Percentiles rank a stretch among this genome's conserved stretches.
Conservation (phyloP, 2,797 vertebrate genomes). For the Chelidonichthys spinosus region DNA sequence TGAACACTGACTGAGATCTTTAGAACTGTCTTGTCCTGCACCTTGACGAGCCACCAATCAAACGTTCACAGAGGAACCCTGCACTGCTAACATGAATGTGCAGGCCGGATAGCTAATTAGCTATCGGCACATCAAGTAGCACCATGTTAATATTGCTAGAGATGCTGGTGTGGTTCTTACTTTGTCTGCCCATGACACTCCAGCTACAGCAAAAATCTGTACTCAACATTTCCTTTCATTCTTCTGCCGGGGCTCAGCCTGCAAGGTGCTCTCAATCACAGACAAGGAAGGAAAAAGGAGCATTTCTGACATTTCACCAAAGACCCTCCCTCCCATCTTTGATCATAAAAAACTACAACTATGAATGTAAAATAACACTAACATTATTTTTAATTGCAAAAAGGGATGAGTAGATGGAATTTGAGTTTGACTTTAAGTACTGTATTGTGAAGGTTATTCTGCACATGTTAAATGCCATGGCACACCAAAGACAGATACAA, state of each 20-base stretch:
- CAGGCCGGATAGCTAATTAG: conserved; percentile 17
- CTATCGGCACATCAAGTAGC: conserved; percentile 17
- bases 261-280: conserved; percentile 16
- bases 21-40: neutral
- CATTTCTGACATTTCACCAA: conserved; percentile 11
- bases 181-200: too few relatives aligned
- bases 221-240: too few relatives aligned
- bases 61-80: too few relatives aligned
- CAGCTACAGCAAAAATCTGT: too few relatives aligned
- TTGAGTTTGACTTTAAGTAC: conserved; percentile 6
- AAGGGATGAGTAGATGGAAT: neutral
- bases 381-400: neutral
- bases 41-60: too few relatives aligned
- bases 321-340: neutral
- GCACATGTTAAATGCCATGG: conserved; percentile 34
- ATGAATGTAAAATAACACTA: neutral
- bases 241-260: too few relatives aligned
- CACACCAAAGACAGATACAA: conserved; percentile 4
- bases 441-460: conserved; percentile 18
- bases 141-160: conserved; percentile 4
- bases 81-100: too few relatives aligned
- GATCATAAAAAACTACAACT: neutral
- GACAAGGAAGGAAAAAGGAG: conserved; percentile 1
- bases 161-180: conserved; percentile 9
- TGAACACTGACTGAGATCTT: conserved; percentile 1